Base-by-base conservation (phyloP, 1,140 invertebrate genomes). In the Theocolax elegans region DNA sequence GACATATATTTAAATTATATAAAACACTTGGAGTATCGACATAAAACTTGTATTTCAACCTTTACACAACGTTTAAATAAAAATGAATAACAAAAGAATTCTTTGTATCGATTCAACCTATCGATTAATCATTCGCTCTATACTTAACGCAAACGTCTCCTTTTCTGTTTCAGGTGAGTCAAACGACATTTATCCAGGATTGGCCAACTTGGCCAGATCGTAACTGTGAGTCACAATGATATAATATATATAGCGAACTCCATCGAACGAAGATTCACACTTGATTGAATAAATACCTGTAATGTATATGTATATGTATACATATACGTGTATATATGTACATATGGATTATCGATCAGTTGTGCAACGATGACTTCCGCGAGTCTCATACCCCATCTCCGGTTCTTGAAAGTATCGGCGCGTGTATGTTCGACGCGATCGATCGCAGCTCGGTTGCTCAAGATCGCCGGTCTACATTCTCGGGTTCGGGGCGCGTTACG, bases 161-260 rank as follows among this genome's bases (percentile, higher is more conserved):
- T 21, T 66, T 23, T 66, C 49, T 54, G 63, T 66, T 66, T 42
- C 63, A 66, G 63, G 63, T 66, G 51, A 66, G 63, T 56, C 35
- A 21, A 44, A 42, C 0, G 3, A 21, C 25, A 1, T 25, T 64
- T 53, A 19, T 40, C 2, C 42, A n/a, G n/a, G 2, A 60, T 29
- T 27, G 21, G 2, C 4, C 38, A 60, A 60, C 13, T 4, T 42
- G 25, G 12, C 27, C 23, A 6, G 13, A n/a, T 10, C 9, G 21
- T 10, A 35, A 19, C 12, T 44, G 44, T 62, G 44, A 62, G 42
- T 48, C 42, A 48, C 10, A 31, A 31, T 29, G 13, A 48, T 48
- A 64, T 49, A n/a, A n/a, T n/a, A n/a, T n/a, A n/a, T n/a, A n/a
- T n/a, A n/a, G n/a, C n/a, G n/a, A n/a, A n/a, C n/a, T n/a, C n/a